Evolutionary conservation across 2,888 invertebrate species (phyloP).

Genomic region (Punctoribates punctum): DNA sequence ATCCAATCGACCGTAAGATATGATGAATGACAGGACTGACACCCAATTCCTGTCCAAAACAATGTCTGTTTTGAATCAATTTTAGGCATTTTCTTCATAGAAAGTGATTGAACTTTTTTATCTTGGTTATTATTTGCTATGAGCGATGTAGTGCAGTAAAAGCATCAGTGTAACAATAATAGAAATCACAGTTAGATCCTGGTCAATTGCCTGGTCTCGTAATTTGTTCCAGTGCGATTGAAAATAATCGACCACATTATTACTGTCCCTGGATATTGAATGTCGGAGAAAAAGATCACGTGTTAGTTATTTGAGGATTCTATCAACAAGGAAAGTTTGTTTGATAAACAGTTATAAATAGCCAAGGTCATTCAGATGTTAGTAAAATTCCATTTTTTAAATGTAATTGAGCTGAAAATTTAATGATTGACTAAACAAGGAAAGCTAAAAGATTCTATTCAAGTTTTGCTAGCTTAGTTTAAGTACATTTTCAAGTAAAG

Average conservation of each 20-base stretch:
- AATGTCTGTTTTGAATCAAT: no score
- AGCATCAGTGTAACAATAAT: conserved; percentile 38
- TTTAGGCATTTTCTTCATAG: neutral
- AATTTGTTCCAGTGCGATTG: conserved; percentile 38
- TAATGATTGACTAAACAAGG: no score
- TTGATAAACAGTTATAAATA: no score
- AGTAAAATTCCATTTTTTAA: no score
- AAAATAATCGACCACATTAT: conserved; percentile 36
- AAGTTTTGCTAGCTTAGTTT: no score
- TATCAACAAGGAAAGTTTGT: no score
- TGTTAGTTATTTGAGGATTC: no score
- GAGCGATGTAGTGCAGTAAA: conserved; percentile 40
- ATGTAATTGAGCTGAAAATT: no score
- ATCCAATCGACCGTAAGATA: neutral
- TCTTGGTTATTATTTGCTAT: conserved; percentile 32
- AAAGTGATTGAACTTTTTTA: neutral
- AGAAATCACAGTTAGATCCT: conserved; percentile 40
- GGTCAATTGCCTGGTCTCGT: conserved; percentile 37
- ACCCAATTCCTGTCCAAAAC: no score
- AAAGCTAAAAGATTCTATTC: no score
- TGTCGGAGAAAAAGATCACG: neutral
- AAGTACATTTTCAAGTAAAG: no score
- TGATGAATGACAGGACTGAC: neutral
- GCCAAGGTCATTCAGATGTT: no score
- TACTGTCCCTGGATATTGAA: conserved; percentile 29